Evolutionary conservation across 2,888 invertebrate species (phyloP), one percentile per base, ranked within the genome.

Genomic region (Apamea monoglypha): DNA sequence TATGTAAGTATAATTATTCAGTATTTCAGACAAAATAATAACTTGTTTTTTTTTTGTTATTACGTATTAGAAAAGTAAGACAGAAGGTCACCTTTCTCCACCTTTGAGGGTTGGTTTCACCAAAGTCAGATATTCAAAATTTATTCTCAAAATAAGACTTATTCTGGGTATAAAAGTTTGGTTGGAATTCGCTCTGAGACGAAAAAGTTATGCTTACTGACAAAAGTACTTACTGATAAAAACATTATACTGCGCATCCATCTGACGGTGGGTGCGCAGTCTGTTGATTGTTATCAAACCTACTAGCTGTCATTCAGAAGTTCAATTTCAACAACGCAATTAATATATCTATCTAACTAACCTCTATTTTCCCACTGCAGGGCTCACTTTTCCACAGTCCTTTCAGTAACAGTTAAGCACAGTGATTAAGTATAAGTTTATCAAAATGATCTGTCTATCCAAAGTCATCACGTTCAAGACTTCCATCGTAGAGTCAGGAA

Each of bases 211-310:
- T 18, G n/a, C 0, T 8, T 63, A 32, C 0, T 2, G 18, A 21
- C 1, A 16, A 69, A 69, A n/a, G 16, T 61, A 32, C 44, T 32
- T 14, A 21, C 2, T 61, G 40, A 29, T 29, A 36, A 74, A 50
- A 74, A 50, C 61, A 75, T 32, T 0, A 47, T 25, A 21, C 47
- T 76, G 74, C 16, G 74, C 16, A 36, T 10, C 12, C 25, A 71
- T 56, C 29, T 56, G 56, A 44, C 32, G 8, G 18, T 18, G 18
- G 12, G 2, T 25, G 18, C 47, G 44, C 61, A 68, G 25, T 32
- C n/a, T 61, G 14, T 40, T n/a, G 25, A 32, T 50, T 69, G 53
- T 12, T 36, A 53, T 25, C 25, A 36, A 50, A 50, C 0, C 16
- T 18, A 2, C 4, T n/a, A 18, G 6, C 25, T 56, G 36, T 71